Conservation (phyloP, 2,797 vertebrate species). For the Enteromius thamalakanensis region DNA sequence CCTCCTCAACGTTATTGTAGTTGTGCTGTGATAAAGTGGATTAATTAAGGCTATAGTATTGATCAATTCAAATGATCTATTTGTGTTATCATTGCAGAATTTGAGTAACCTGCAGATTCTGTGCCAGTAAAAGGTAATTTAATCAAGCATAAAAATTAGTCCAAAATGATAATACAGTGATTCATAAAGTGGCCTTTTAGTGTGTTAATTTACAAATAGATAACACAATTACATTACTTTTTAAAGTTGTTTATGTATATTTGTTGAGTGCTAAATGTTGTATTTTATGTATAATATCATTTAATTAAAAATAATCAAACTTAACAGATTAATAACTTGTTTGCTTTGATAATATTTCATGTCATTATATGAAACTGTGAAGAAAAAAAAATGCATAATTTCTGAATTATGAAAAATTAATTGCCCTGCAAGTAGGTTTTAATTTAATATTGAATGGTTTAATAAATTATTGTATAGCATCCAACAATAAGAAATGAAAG, state of each 20-base stretch:
- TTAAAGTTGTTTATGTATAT: not conserved
- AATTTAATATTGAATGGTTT: not conserved
- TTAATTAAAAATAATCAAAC: not conserved
- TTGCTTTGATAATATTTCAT: not conserved
- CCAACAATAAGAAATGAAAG: not conserved
- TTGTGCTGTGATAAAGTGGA: not conserved
- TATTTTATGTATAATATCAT: not conserved
- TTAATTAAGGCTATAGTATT: not conserved
- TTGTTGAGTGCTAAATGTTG: not conserved
- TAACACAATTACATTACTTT: not conserved
- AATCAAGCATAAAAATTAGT: not conserved
- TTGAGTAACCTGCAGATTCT: not conserved
- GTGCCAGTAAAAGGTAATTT: not conserved
- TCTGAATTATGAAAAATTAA: not conserved
- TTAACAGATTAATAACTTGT: not conserved
- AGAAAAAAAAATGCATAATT: not conserved
- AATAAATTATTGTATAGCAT: not conserved
- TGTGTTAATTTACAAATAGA: not conserved
- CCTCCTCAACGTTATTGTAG: not conserved
- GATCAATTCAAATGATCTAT: not conserved
- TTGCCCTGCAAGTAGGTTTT: not conserved
- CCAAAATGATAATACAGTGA: not conserved
- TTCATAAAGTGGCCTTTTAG: not conserved
- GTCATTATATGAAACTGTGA: not conserved
- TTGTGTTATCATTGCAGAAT: not conserved